phyloP scores from a whole-genome alignment of 1,140 invertebrate species.

The Augochlora pura region DNA sequence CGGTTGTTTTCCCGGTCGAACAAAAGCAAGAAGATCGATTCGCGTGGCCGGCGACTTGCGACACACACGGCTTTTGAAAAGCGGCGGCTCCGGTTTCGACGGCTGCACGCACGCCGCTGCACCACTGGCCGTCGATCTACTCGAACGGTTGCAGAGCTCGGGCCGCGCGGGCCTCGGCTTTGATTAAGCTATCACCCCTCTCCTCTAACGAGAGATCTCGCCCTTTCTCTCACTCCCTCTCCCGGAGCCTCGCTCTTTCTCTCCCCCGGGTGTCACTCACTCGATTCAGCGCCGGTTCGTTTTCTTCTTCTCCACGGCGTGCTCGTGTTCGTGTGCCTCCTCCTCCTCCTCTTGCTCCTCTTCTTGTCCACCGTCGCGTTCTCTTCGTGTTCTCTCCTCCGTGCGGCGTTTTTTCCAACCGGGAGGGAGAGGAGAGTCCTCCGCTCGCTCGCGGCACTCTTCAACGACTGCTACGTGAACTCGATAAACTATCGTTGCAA shows the following conservation, averaged over 20 bases:
- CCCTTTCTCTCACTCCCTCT: conserved; percentile 28
- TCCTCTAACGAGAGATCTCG: background rate
- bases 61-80: background rate
- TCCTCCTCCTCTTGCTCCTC: background rate
- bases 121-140: conserved; percentile 20
- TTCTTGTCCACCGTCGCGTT: background rate
- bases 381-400: too few species aligned
- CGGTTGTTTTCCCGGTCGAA: too few species aligned
- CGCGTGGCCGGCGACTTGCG: too few species aligned
- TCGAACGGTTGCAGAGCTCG: conserved; percentile 16
- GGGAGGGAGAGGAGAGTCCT: too few species aligned
- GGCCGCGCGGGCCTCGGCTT: conserved; percentile 27
- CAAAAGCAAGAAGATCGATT: too few species aligned
- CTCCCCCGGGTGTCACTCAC: background rate
- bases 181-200: conserved; percentile 52
- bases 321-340: background rate
- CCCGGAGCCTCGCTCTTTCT: background rate
- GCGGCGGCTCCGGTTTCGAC: conserved; percentile 7
- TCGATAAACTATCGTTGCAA: background rate
- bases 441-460: background rate
- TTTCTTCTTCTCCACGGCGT: background rate
- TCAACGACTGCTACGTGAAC: conserved; percentile 30
- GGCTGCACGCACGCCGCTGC: conserved; percentile 12
- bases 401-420: too few species aligned
- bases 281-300: background rate